Percentiles rank a stretch among this genome's conserved stretches.
Evolutionary conservation across 1,140 invertebrate species (phyloP).

Genomic region (Mamestra configurata): DNA sequence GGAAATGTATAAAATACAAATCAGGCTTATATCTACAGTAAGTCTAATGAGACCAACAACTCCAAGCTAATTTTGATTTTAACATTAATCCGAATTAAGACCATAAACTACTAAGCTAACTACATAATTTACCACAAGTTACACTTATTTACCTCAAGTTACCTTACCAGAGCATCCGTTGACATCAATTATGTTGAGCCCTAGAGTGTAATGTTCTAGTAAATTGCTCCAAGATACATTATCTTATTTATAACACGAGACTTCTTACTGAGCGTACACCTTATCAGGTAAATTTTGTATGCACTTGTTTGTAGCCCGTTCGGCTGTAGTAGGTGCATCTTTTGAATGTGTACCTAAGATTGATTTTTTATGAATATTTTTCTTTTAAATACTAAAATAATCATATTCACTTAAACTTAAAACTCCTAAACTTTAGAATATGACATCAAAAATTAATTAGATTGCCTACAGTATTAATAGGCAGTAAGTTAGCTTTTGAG

Average conservation of each 20-base stretch:
- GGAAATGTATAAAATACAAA: too few species aligned
- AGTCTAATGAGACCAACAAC: background rate
- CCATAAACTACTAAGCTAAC: background rate
- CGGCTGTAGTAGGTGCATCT: background rate
- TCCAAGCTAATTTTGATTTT: too few species aligned
- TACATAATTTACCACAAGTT: constrained; percentile 4
- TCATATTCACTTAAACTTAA: too few species aligned
- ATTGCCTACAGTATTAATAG: too few species aligned
- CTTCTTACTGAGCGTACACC: constrained; percentile 45
- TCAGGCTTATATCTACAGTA: too few species aligned
- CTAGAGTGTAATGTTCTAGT: constrained; percentile 6
- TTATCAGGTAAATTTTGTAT: constrained; percentile 52
- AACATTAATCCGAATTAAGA: background rate
- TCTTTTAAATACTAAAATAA: too few species aligned
- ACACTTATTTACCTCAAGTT: constrained; percentile 13
- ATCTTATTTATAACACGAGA: constrained; percentile 26
- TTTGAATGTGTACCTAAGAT: background rate
- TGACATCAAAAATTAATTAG: too few species aligned
- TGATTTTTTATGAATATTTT: too few species aligned
- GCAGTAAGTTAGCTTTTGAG: too few species aligned
- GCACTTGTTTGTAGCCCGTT: constrained; percentile 19
- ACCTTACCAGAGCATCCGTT: constrained; percentile 41
- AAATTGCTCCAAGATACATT: constrained; percentile 24
- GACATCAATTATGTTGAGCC: constrained; percentile 36
- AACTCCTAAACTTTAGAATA: too few species aligned